Conservation (phyloP, 2,113 vertebrate genomes). For the Pseudorasbora parva region DNA sequence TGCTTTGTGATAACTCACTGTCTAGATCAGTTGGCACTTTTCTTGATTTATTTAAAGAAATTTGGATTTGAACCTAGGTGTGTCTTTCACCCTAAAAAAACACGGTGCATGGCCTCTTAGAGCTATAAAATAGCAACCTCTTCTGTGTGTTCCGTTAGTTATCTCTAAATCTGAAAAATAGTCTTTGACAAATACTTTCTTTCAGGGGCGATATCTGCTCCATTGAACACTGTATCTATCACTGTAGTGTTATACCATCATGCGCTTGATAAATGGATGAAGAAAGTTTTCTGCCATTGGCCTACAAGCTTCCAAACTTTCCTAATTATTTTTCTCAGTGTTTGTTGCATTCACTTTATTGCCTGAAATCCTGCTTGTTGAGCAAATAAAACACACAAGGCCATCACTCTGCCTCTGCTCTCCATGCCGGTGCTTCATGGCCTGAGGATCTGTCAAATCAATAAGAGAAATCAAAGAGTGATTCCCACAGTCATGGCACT, state of each 20-base stretch:
- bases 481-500: slow-evolving; percentile 51
- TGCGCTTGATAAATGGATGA: slow-evolving; percentile 17
- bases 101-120: not conserved
- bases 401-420: slow-evolving; percentile 62
- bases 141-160: not conserved
- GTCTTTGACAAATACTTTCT: slow-evolving; percentile 9
- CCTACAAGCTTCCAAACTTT: slow-evolving; percentile 21
- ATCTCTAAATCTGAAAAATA: not conserved
- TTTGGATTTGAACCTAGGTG: not conserved
- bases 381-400: slow-evolving; percentile 64
- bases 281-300: slow-evolving; percentile 16
- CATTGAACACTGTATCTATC: slow-evolving; percentile 26
- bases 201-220: slow-evolving; percentile 8
- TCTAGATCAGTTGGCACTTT: not conserved
- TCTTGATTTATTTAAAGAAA: not conserved
- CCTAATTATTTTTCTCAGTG: slow-evolving; percentile 9
- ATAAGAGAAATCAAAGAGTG: slow-evolving; percentile 69
- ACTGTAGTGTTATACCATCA: slow-evolving; percentile 8
- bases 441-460: slow-evolving; percentile 72
- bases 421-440: slow-evolving; percentile 65
- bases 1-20: not conserved
- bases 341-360: slow-evolving; percentile 25
- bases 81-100: not conserved
- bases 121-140: not conserved
- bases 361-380: slow-evolving; percentile 19